Evolutionary conservation across 2,888 invertebrate genomes (phyloP).

Genomic region (Zygogramma bicolorata): DNA sequence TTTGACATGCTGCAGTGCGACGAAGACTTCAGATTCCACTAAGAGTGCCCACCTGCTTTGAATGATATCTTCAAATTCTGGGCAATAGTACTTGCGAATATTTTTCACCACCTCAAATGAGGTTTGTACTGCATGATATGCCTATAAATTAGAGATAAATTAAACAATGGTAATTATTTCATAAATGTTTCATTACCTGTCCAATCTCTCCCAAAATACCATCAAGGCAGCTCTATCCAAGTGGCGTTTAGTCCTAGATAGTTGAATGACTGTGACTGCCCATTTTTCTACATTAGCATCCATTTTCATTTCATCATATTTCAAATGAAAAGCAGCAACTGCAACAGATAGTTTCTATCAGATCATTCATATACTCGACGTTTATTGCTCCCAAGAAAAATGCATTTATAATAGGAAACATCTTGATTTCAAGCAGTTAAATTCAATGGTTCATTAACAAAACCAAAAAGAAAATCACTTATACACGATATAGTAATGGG

Average conservation of each 20-base stretch:
- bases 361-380: too few species aligned
- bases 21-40: not conserved
- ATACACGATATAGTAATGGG: too few species aligned
- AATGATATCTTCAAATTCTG: not conserved
- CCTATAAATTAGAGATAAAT: too few species aligned
- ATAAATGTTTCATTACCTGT: too few species aligned
- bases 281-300: conserved; percentile 96
- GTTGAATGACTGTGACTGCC: conserved; percentile 93
- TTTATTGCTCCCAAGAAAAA: too few species aligned
- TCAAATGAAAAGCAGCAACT: conserved; percentile 95
- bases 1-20: too few species aligned
- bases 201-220: conserved; percentile 97
- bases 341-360: too few species aligned
- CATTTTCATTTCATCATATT: conserved; percentile 95
- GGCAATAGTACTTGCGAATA: not conserved
- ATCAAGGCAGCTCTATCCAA: conserved; percentile 95
- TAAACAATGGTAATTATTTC: too few species aligned
- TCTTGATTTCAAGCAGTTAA: too few species aligned
- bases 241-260: conserved; percentile 94
- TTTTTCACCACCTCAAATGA: conserved; percentile 78
- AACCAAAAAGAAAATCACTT: too few species aligned
- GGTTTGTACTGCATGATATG: conserved; percentile 91
- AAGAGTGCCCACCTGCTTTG: not conserved
- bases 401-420: too few species aligned
- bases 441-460: too few species aligned